Evolutionary conservation across 2,888 invertebrate species (phyloP), one percentile per base, ranked within the genome.

Genomic region (Stegana nigrithorax): DNA sequence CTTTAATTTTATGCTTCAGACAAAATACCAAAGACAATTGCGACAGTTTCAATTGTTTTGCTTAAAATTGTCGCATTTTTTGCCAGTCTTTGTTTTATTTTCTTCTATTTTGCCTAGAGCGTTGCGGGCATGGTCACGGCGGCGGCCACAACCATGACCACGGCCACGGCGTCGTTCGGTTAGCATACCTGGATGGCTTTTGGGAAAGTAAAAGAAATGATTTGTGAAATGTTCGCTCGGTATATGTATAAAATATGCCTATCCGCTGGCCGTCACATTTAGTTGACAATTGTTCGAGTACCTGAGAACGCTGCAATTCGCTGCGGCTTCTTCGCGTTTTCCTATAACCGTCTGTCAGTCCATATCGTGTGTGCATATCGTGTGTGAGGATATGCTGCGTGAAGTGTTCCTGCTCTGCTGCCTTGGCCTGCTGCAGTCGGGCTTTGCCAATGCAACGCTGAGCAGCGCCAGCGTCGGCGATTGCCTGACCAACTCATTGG

Each of bases 401-500:
- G 6, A 42, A 2, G n/a, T 8, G 44, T 17, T 47, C 2, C 47
- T 44, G 26, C 19, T 42, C 19, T 39, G 25, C 7, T 57, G 8
- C 17, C n/a, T 19, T 36, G 21, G n/a, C n/a, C n/a, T 8, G 10
- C 36, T 36, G 36, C 36, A 36, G 36, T 36, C 36, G 12, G n/a
- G n/a, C n/a, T n/a, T n/a, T n/a, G n/a, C 25, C 47, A 19, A 4
- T 26, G 50, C 50, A 50, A 14, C 25, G 50, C 26, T 44, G 19
- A 25, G 32, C n/a, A 12, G 29, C 27, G 6, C 53, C 17, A 5
- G 42, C 26, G 5, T 23, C 57, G 53, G 21, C 0, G 67, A 73
- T 7, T 73, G 70, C 19, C 36, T 66, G 21, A 64, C 70, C 10
- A 77, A 77, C 6, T 83, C 83, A 17, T 83, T 86, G 65, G 67